Conservation (phyloP, 2,113 vertebrate genomes). For the Saguinus midas region DNA sequence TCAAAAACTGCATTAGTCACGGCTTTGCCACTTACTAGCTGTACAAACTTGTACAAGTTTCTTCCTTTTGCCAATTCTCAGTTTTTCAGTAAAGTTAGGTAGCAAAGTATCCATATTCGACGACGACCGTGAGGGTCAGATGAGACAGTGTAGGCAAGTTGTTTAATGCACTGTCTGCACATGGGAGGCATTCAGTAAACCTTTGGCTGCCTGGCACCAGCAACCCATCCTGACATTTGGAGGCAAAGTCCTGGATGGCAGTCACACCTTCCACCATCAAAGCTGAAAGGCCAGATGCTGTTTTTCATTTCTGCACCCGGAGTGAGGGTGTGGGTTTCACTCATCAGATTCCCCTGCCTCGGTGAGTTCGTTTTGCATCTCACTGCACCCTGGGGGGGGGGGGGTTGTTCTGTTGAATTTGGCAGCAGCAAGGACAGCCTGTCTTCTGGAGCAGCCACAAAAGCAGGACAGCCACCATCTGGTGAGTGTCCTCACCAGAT, state of each 20-base stretch:
- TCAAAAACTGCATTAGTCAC: not conserved
- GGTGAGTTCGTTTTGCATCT: not conserved
- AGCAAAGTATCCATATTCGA: not conserved
- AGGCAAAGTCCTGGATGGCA: not conserved
- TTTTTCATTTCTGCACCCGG: not conserved
- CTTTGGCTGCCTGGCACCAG: not conserved
- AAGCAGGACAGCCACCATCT: not conserved
- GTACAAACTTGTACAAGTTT: not conserved
- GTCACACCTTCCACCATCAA: not conserved
- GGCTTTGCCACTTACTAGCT: not conserved
- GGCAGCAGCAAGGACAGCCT: not conserved
- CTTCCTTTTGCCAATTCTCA: not conserved
- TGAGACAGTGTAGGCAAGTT: not conserved
- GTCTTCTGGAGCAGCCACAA: not conserved
- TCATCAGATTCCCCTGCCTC: not conserved
- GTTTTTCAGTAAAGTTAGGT: not conserved
- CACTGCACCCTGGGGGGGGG: not conserved
- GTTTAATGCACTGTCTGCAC: not conserved
- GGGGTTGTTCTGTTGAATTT: not conserved
- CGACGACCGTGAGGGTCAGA: not conserved
- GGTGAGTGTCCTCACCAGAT: not conserved
- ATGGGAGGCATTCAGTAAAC: not conserved
- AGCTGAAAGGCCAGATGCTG: not conserved
- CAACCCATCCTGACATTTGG: not conserved
- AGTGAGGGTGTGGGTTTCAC: not conserved